Percentiles rank a stretch among this genome's conserved stretches.
Conservation (phyloP, 2,888 invertebrate genomes). For the Hemistola chrysoprasaria region DNA sequence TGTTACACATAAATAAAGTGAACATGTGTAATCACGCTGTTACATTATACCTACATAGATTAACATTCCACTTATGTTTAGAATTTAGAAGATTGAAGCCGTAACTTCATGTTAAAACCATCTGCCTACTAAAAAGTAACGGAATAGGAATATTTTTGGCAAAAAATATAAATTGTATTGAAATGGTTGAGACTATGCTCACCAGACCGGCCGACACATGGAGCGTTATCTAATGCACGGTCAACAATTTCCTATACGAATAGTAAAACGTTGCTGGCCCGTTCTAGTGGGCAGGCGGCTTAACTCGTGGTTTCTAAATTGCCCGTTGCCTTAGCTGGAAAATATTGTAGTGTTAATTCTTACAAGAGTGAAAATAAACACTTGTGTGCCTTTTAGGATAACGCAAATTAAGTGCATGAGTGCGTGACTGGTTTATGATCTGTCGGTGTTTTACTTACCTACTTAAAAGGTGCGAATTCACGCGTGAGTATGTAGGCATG, state of each 20-base stretch:
- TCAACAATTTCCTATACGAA: no score
- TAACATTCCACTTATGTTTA: no score
- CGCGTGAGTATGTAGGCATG: conserved; percentile 22
- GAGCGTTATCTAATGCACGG: no score
- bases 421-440: conserved; percentile 22
- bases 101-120: background rate
- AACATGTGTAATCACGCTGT: conserved; percentile 2
- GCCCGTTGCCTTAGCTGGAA: background rate
- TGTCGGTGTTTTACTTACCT: conserved; percentile 19
- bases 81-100: no score
- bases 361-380: conserved; percentile 10
- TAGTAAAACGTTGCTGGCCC: no score
- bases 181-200: no score
- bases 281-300: no score
- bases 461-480: conserved; percentile 24
- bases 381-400: conserved; percentile 23
- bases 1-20: conserved; percentile 19
- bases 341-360: conserved; percentile 21
- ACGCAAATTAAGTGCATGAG: conserved; percentile 27
- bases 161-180: no score
- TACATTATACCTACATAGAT: conserved; percentile 7
- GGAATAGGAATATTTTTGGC: no score
- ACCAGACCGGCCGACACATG: no score
- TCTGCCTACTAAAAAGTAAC: background rate
- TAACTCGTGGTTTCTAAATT: background rate